Percentiles rank a stretch among this genome's conserved stretches.
Conservation (phyloP, 2,113 vertebrate species). For the Heliornis fulica region DNA sequence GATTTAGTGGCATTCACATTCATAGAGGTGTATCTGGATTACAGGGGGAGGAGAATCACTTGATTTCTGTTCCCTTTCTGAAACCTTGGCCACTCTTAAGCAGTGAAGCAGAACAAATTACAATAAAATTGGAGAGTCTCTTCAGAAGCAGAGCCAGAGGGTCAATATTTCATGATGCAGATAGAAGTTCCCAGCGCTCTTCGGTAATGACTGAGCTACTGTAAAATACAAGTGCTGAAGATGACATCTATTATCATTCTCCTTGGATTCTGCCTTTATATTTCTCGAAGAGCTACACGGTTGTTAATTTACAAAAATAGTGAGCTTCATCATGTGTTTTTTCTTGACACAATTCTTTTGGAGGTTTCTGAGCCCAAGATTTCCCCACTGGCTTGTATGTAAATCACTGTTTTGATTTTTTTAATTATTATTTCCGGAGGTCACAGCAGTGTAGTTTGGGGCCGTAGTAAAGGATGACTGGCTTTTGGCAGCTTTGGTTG, state of each 20-base stretch:
- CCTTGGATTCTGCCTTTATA: neutral
- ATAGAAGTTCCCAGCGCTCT: slow-evolving; percentile 3
- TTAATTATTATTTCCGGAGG: neutral
- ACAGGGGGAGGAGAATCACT: neutral
- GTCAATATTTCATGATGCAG: slow-evolving; percentile 8
- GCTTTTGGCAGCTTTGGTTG: neutral
- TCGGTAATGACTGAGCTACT: slow-evolving; percentile 3
- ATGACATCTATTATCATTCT: neutral
- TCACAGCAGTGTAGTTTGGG: neutral
- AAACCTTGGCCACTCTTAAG: slow-evolving; percentile 4
- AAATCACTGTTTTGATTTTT: neutral
- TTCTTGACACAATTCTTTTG: neutral
- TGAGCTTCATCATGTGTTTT: neutral
- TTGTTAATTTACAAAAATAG: neutral
- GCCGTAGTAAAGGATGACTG: neutral
- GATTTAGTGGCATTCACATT: slow-evolving; percentile 44
- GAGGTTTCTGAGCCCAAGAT: neutral
- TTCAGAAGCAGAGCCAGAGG: slow-evolving; percentile 28
- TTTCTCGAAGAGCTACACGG: neutral
- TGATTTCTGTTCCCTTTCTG: neutral
- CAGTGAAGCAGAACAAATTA: slow-evolving; percentile 7
- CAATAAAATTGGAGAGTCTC: neutral
- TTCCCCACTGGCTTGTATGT: neutral
- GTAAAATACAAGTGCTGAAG: slow-evolving; percentile 1
- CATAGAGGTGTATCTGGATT: slow-evolving; percentile 27